phyloP scores from a whole-genome alignment of 2,888 invertebrate species.

The Geotrupes spiniger region DNA sequence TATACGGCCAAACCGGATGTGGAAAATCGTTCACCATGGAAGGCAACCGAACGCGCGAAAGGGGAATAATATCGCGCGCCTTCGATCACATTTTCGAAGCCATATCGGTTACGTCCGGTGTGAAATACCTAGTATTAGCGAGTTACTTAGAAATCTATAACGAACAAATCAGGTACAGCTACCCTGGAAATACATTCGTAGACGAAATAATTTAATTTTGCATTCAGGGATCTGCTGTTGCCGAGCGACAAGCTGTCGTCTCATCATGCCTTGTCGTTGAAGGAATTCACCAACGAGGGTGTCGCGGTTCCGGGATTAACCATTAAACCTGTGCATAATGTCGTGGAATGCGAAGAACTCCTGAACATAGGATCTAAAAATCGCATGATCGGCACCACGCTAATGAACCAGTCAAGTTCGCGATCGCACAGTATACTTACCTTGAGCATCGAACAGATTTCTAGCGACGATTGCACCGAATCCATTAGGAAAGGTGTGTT shows the following conservation, averaged over 20 bases:
- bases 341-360: conserved; percentile 71
- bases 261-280: conserved; percentile 47
- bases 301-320: conserved; percentile 60
- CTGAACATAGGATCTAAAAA: conserved; percentile 76
- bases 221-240: conserved; percentile 44
- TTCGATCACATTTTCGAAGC: conserved; percentile 89
- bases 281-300: conserved; percentile 55
- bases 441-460: conserved; percentile 78
- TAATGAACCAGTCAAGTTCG: conserved; percentile 86
- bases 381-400: conserved; percentile 77
- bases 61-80: conserved; percentile 72
- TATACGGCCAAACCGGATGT: conserved; percentile 90
- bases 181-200: no score
- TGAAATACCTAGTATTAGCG: conserved; percentile 72
- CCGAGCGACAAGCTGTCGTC: conserved; percentile 23
- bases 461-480: conserved; percentile 48
- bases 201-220: conserved; percentile 5
- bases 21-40: conserved; percentile 92
- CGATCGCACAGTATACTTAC: conserved; percentile 87
- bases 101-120: conserved; percentile 67
- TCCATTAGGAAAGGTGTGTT: conserved; percentile 45
- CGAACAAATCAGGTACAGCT: conserved; percentile 66
- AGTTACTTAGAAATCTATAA: conserved; percentile 85
- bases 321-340: conserved; percentile 74
- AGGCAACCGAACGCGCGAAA: conserved; percentile 54